phyloP scores from a whole-genome alignment of 2,888 invertebrate genomes.

The Uloborus plumipes region DNA sequence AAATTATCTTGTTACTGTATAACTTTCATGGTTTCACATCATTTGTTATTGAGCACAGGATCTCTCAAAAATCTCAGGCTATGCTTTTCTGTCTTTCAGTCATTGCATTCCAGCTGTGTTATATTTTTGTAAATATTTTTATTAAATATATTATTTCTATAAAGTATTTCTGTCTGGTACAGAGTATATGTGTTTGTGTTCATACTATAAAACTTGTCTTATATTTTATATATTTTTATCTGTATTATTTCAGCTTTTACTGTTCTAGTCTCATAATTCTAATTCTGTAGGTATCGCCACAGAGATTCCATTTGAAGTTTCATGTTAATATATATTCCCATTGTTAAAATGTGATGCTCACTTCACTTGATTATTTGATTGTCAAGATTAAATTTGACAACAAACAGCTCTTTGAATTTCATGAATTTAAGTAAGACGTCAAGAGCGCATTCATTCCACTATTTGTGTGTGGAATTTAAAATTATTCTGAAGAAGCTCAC shows the following conservation, averaged over 20 bases:
- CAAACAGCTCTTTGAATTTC: too few species aligned
- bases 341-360: too few species aligned
- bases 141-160: conserved; percentile 13
- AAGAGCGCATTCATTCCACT: too few species aligned
- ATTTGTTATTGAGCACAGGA: conserved; percentile 12
- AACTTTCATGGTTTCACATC: conserved; percentile 1
- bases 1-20: conserved; percentile 3
- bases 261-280: conserved; percentile 32
- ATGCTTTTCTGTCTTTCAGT: conserved; percentile 45
- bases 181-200: conserved; percentile 24
- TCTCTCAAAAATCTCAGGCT: conserved; percentile 30
- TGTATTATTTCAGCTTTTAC: conserved; percentile 16
- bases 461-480: too few species aligned
- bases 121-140: conserved; percentile 38
- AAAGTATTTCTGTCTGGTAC: conserved; percentile 9
- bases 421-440: too few species aligned
- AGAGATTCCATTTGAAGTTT: conserved; percentile 2
- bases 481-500: too few species aligned
- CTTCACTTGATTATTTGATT: too few species aligned
- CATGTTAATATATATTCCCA: background rate
- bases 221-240: conserved; percentile 14
- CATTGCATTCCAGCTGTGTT: conserved; percentile 40
- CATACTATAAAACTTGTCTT: conserved; percentile 1
- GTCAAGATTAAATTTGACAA: too few species aligned
- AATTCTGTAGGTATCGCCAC: too few species aligned